A percentile compares a stretch with the other conserved stretches of the same genome.
These are phyloP conservation scores for Lepidostoma basale DNA, from an alignment of 1,140 invertebrate species.

Conservation along the genomic window DNA sequence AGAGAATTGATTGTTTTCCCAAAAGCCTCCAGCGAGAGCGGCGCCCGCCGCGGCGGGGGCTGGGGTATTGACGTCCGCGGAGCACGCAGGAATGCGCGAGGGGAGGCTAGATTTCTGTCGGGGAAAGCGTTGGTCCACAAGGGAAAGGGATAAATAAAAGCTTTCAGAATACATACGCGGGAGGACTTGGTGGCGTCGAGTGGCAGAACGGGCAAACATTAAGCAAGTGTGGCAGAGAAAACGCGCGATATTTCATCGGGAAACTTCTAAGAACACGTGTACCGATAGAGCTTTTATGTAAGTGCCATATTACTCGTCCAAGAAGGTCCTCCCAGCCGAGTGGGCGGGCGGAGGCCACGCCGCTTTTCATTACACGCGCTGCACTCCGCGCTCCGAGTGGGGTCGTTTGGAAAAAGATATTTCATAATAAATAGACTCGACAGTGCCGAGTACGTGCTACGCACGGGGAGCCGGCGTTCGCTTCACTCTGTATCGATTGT, in stretches of 20 bases:
- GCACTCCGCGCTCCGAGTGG: constrained; percentile 39
- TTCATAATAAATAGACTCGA: constrained; percentile 42
- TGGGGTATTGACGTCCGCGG: constrained; percentile 41
- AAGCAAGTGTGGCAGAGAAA: neutral
- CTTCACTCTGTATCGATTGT: constrained; percentile 26
- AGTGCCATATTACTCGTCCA: neutral
- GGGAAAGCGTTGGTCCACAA: constrained; percentile 32
- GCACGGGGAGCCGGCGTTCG: constrained; percentile 27
- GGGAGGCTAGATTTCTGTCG: constrained; percentile 42
- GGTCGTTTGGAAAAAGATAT: constrained; percentile 46
- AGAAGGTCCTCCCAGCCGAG: neutral
- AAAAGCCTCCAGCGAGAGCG: constrained; percentile 28
- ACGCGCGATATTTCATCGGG: neutral
- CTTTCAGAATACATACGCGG: constrained; percentile 26
- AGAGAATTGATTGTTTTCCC: constrained; percentile 39
- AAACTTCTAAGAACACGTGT: neutral
- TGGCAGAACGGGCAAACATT: constrained; percentile 1
- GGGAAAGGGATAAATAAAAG: constrained; percentile 44
- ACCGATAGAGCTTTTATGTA: neutral
- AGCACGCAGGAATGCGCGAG: constrained; percentile 45
- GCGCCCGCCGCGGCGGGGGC: constrained; percentile 5
- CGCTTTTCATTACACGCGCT: constrained; percentile 43
- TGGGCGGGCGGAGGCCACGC: too few relatives aligned
- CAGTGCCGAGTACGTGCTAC: constrained; percentile 10
- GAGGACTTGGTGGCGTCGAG: constrained; percentile 3